Conservation (phyloP, 2,113 vertebrate species). For the Grus americana region DNA sequence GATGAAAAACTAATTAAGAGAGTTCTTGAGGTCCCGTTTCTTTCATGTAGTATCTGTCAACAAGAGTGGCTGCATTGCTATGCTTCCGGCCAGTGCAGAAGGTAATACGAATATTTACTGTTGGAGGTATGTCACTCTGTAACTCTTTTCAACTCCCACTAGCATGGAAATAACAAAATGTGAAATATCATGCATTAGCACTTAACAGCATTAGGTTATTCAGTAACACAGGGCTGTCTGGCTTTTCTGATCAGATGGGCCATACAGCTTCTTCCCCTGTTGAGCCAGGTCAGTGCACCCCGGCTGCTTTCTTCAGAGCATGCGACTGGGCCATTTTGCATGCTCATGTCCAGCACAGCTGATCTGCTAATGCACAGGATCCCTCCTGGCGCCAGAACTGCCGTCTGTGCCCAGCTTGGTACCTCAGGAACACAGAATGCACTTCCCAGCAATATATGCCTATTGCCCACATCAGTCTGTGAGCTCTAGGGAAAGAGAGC, state of each 20-base stretch:
- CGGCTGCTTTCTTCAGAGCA: background rate
- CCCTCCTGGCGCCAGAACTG: background rate
- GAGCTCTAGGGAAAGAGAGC: background rate
- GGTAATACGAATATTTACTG: slow-evolving; percentile 26
- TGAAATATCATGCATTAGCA: background rate
- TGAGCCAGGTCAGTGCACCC: background rate
- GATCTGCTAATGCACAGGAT: background rate
- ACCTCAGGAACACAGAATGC: background rate
- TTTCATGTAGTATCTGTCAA: background rate
- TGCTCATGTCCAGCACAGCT: background rate
- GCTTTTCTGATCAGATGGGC: background rate
- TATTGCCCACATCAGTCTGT: background rate
- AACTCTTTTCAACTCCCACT: slow-evolving; percentile 52
- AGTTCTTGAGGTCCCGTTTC: background rate
- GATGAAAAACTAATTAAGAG: slow-evolving; percentile 21
- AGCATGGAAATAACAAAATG: background rate
- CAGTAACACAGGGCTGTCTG: slow-evolving; percentile 1
- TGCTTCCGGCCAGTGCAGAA: background rate
- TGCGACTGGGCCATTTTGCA: background rate
- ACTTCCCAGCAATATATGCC: background rate
- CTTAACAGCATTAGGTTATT: slow-evolving; percentile 35
- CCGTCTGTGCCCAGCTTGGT: background rate
- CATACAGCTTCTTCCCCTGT: background rate
- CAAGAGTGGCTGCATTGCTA: background rate
- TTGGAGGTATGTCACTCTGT: background rate